Percentiles rank a stretch among this genome's conserved stretches.
These are phyloP conservation scores for Rallus limicola DNA, from an alignment of 2,113 vertebrate species.

Conservation along the genomic window DNA sequence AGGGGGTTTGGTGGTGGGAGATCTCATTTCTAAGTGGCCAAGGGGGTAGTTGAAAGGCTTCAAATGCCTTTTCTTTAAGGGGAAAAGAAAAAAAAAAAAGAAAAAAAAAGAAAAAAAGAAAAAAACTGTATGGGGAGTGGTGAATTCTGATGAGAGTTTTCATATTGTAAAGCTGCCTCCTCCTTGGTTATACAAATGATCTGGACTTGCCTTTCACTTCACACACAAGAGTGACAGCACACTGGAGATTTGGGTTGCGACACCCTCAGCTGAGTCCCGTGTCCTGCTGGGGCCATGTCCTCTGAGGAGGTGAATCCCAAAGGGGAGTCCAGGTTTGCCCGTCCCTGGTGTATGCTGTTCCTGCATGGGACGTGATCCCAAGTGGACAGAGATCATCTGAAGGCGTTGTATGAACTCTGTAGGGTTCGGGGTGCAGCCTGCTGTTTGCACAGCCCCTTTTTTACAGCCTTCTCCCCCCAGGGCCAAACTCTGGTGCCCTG, in stretches of 20 bases:
- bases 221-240: neutral
- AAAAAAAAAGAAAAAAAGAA: neutral
- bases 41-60: neutral
- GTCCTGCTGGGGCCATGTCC: neutral
- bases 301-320: neutral
- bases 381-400: neutral
- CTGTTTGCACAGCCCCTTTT: neutral
- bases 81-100: neutral
- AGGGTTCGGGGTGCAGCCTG: neutral
- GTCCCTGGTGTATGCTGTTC: neutral
- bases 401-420: neutral
- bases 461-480: neutral
- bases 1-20: neutral
- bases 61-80: neutral
- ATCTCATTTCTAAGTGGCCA: neutral
- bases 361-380: rapidly evolving
- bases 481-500: neutral
- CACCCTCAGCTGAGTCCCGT: neutral
- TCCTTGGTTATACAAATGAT: neutral
- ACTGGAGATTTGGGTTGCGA: rapidly evolving
- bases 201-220: neutral
- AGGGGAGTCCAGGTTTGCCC: neutral
- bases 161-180: slow-evolving; percentile 8
- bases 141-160: neutral
- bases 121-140: neutral